phyloP scores from a whole-genome alignment of 1,140 invertebrate genomes.

The Belonocnema kinseyi region DNA sequence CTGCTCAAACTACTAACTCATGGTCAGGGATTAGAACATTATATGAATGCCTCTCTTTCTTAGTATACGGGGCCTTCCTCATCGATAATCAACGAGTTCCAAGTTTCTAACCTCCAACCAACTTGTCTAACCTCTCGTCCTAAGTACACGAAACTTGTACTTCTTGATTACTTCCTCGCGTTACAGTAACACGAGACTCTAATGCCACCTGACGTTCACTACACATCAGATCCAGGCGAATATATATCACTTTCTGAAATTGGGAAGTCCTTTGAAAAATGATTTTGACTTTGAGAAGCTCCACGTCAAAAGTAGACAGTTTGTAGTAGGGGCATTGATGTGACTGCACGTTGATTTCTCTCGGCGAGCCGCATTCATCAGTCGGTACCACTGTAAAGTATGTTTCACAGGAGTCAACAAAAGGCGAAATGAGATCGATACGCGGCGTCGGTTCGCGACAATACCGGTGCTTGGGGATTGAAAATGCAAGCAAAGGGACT shows the following conservation, averaged over 20 bases:
- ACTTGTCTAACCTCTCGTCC: background rate
- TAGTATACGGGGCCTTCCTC: conserved; percentile 33
- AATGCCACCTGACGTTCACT: background rate
- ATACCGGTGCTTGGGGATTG: conserved; percentile 37
- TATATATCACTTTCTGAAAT: too few relatives aligned
- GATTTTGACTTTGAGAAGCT: too few relatives aligned
- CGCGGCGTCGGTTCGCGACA: conserved; percentile 36
- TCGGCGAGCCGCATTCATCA: background rate
- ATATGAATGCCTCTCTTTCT: background rate
- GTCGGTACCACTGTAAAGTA: background rate
- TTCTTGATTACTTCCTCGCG: background rate
- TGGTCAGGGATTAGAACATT: background rate
- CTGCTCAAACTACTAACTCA: conserved; percentile 43
- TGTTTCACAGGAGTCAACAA: background rate
- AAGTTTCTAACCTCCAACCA: conserved; percentile 21
- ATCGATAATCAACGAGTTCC: background rate
- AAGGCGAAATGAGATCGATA: background rate
- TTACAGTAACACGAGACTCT: background rate
- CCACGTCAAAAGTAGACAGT: background rate
- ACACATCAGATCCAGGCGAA: too few relatives aligned
- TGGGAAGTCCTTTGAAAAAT: too few relatives aligned
- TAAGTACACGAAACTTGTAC: background rate
- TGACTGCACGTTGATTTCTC: background rate
- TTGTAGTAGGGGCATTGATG: background rate
- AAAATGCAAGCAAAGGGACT: conserved; percentile 43